These are phyloP conservation scores for Sinopyrophorus schimmeli DNA, from an alignment of 2,888 invertebrate species.

Conservation along the genomic window DNA sequence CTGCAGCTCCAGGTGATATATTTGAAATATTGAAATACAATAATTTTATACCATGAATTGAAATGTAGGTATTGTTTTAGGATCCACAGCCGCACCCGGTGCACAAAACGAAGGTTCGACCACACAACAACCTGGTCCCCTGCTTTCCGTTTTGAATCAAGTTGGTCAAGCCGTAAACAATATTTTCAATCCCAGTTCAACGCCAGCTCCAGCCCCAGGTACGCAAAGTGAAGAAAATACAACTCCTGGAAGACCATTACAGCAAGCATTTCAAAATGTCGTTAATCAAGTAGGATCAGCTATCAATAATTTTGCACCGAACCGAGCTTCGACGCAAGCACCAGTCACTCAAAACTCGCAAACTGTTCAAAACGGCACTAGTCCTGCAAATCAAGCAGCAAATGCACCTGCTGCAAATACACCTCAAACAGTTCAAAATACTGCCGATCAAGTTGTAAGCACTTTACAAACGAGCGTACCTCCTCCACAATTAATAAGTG, in stretches of 20 bases:
- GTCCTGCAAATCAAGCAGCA: background rate
- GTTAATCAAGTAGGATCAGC: slow-evolving; percentile 26
- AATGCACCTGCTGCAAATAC: background rate
- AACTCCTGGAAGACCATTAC: slow-evolving; percentile 5
- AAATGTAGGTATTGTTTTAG: too few relatives aligned
- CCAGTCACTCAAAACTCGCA: background rate
- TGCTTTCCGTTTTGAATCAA: slow-evolving; percentile 18
- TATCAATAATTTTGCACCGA: slow-evolving; percentile 31
- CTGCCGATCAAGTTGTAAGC: slow-evolving; percentile 5
- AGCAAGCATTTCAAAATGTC: slow-evolving; percentile 29
- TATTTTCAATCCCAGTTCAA: slow-evolving; percentile 24
- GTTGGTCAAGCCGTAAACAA: slow-evolving; percentile 28
- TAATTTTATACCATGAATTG: too few relatives aligned
- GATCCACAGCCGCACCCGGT: background rate
- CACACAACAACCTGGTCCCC: too few relatives aligned
- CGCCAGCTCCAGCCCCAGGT: slow-evolving; percentile 8
- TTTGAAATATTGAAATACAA: too few relatives aligned
- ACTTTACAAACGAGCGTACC: too few relatives aligned
- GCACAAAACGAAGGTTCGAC: background rate
- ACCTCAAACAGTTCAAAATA: slow-evolving; percentile 5
- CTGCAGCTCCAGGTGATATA: too few relatives aligned
- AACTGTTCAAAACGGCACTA: background rate
- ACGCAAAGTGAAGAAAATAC: slow-evolving; percentile 15
- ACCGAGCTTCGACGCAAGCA: slow-evolving; percentile 6
- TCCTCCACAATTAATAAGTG: background rate